Percentiles rank a stretch among this genome's conserved stretches.
Evolutionary conservation across 2,888 invertebrate species (phyloP).

Genomic region (Melanotus villosus): DNA sequence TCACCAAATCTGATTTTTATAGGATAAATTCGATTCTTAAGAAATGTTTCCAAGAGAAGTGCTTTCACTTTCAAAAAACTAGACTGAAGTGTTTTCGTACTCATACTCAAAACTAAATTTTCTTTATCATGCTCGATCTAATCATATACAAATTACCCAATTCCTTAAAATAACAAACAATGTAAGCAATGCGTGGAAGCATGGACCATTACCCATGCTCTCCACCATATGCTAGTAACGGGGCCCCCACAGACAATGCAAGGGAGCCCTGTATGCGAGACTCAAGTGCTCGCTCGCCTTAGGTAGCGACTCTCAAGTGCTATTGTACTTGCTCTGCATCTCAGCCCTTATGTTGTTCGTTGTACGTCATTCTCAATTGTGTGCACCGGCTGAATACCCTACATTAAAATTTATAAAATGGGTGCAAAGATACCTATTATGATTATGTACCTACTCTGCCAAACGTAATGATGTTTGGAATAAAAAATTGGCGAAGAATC

Average conservation of each 20-base stretch:
- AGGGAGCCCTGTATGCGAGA: constrained; percentile 45
- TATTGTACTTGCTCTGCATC: constrained; percentile 48
- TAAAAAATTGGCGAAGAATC: not conserved
- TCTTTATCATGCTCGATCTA: constrained; percentile 11
- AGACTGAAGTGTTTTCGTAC: too few relatives aligned
- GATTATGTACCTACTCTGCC: constrained; percentile 22
- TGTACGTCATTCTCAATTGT: constrained; percentile 48
- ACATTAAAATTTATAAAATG: constrained; percentile 45
- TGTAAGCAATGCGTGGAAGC: constrained; percentile 42
- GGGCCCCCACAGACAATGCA: constrained; percentile 43
- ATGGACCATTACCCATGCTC: constrained; percentile 46
- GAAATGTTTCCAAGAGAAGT: too few relatives aligned
- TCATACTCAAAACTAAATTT: not conserved
- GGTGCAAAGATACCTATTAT: constrained; percentile 42
- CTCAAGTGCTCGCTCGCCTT: constrained; percentile 54
- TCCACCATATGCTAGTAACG: constrained; percentile 47
- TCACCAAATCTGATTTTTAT: too few relatives aligned
- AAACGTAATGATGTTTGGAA: constrained; percentile 6
- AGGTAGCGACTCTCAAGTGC: constrained; percentile 60
- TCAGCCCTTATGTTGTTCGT: constrained; percentile 47
- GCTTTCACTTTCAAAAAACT: too few relatives aligned
- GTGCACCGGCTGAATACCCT: constrained; percentile 36
- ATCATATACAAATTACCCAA: constrained; percentile 30
- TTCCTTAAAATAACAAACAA: constrained; percentile 45
- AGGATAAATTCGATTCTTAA: too few relatives aligned